phyloP scores from a whole-genome alignment of 92 coral and sea anemone species.

The Anthopleura xanthogrammica region DNA sequence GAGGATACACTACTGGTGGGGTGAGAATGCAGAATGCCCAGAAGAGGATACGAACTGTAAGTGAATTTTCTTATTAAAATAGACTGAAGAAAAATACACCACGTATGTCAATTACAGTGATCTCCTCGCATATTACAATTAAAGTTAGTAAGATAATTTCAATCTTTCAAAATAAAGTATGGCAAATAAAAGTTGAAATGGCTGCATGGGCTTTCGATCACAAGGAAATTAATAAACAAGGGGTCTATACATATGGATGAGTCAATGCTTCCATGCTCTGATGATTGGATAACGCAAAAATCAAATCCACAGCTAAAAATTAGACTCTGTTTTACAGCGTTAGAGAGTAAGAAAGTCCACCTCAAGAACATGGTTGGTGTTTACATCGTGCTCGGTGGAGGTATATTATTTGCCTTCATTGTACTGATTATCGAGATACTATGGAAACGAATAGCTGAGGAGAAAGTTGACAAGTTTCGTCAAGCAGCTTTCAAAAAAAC shows the following conservation, averaged over 20 bases:
- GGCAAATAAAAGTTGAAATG: too few species aligned
- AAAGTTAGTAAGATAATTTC: too few species aligned
- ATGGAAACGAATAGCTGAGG: conserved; percentile 51
- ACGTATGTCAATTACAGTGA: too few species aligned
- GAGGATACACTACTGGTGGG: conserved; percentile 67
- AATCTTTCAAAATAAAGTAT: too few species aligned
- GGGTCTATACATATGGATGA: too few species aligned
- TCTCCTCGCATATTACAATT: too few species aligned
- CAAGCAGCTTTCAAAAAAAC: not conserved
- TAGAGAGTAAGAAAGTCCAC: conserved; percentile 55
- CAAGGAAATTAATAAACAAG: too few species aligned
- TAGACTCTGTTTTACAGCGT: conserved; percentile 22
- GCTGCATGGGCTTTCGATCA: too few species aligned
- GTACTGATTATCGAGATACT: conserved; percentile 47
- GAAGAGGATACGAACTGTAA: conserved; percentile 44
- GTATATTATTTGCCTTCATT: conserved; percentile 51
- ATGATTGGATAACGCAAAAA: not conserved
- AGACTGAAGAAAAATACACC: too few species aligned
- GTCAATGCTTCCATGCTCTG: too few species aligned
- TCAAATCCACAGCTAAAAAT: too few species aligned
- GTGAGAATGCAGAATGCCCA: conserved; percentile 35
- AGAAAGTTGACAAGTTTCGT: not conserved
- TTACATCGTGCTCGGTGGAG: conserved; percentile 62
- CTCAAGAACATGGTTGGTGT: conserved; percentile 74
- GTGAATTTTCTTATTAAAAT: not conserved